These are phyloP conservation scores for Brachyptera putata DNA, from an alignment of 2,888 invertebrate species.

Conservation along the genomic window DNA sequence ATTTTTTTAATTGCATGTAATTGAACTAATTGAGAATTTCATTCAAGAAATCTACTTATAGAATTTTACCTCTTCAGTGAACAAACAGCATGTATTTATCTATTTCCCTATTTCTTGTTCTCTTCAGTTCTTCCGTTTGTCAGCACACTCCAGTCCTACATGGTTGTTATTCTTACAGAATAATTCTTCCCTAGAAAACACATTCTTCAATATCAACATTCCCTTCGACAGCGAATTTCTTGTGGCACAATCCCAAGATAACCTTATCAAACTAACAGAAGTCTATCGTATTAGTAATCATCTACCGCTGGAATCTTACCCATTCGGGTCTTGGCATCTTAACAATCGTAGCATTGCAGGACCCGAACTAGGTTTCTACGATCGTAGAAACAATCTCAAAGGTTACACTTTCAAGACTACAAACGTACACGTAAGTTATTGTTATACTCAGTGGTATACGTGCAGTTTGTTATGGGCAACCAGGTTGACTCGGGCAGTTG, in stretches of 20 bases:
- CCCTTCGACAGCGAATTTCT: neutral
- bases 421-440: neutral
- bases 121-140: neutral
- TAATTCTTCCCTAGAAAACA: neutral
- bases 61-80: neutral
- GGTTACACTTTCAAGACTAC: neutral
- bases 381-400: neutral
- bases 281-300: neutral
- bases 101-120: neutral
- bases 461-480: too few relatives aligned
- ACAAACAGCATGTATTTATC: neutral
- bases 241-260: neutral
- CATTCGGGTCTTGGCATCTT: neutral
- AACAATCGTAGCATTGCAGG: neutral
- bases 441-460: neutral
- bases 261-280: neutral
- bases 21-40: too few relatives aligned
- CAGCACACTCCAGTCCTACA: neutral
- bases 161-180: neutral
- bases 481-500: too few relatives aligned
- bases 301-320: neutral
- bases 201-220: neutral
- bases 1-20: too few relatives aligned
- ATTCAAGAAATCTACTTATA: too few relatives aligned
- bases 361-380: neutral